Evolutionary conservation across 2,113 vertebrate genomes (phyloP).

Genomic region (rabbit (Oryctolagus cuniculus)): mOryCun1.1 NC_091436.1:70063501-70064000

Average conservation of each 20-base stretch:
- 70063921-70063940: not conserved
- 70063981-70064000: not conserved
- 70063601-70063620: no score
- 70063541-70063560: no score
- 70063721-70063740: not conserved
- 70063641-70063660: not conserved
- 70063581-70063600: no score
- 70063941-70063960: slow-evolving; percentile 17
- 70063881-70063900: not conserved
- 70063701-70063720: not conserved
- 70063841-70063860: not conserved
- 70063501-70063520: no score
- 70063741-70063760: not conserved
- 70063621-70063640: no score
- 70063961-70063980: not conserved
- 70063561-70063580: no score
- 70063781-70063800: not conserved
- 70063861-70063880: not conserved
- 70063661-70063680: not conserved
- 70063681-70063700: not conserved
- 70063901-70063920: slow-evolving; percentile 3
- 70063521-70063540: no score
- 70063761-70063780: not conserved
- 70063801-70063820: not conserved
- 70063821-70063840: not conserved